A percentile compares a stretch with the other conserved stretches of the same genome.
These are phyloP conservation scores for Pseudopodoces humilis DNA, from an alignment of 2,113 vertebrate species.

Conservation along the genomic window DNA sequence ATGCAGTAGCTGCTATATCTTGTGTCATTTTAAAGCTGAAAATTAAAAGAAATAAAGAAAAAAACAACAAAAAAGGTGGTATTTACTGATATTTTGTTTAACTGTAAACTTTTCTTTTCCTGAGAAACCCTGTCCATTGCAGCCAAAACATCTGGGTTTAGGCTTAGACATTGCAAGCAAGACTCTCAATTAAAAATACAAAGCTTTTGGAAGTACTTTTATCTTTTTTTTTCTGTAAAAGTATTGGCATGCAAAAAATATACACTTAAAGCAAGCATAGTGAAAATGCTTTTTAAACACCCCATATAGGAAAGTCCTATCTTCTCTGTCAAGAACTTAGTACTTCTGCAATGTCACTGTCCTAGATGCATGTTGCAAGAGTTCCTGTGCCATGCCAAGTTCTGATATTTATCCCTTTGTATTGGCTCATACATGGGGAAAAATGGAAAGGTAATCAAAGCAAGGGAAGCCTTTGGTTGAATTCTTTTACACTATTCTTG, in stretches of 20 bases:
- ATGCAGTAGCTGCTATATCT: background rate
- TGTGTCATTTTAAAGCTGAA: background rate
- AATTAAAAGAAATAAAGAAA: background rate
- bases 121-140: background rate
- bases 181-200: background rate
- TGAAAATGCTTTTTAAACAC: background rate
- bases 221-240: background rate
- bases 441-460: background rate
- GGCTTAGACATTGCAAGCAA: background rate
- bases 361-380: background rate
- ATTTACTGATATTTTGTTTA: background rate
- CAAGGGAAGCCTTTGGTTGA: background rate
- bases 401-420: background rate
- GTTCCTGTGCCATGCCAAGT: background rate
- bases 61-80: background rate
- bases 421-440: background rate
- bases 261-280: background rate
- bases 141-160: background rate
- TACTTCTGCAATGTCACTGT: conserved; percentile 7
- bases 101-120: background rate
- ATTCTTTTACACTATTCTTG: background rate
- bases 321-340: background rate
- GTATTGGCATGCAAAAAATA: background rate
- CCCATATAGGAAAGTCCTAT: background rate
- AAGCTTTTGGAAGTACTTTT: background rate